Conservation (phyloP, 2,888 invertebrate species). For the Athalia circularis region DNA sequence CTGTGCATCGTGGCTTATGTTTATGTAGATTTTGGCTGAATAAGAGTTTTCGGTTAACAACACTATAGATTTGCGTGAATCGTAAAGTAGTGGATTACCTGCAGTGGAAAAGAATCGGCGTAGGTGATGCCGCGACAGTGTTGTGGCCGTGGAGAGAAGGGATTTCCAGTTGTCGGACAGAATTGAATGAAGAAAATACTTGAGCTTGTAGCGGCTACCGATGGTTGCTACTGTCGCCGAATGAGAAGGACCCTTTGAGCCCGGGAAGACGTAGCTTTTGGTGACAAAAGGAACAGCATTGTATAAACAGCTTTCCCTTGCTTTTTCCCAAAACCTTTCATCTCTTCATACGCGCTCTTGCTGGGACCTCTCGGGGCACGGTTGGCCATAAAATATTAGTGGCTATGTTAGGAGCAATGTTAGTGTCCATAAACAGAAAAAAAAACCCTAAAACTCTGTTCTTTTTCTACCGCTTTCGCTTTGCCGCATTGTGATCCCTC, state of each 20-base stretch:
- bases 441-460: neutral
- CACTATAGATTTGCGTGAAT: too few relatives aligned
- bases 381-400: conserved; percentile 44
- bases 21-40: too few relatives aligned
- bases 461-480: conserved; percentile 19
- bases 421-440: conserved; percentile 32
- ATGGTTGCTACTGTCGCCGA: neutral
- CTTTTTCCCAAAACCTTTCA: conserved; percentile 36
- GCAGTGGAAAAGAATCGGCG: too few relatives aligned
- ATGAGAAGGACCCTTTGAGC: conserved; percentile 31
- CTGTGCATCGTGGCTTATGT: too few relatives aligned
- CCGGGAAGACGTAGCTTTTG: conserved; percentile 21
- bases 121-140: too few relatives aligned
- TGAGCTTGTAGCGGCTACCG: neutral
- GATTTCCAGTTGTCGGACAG: neutral
- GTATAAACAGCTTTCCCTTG: conserved; percentile 38
- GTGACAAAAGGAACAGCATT: conserved; percentile 33
- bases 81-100: too few relatives aligned
- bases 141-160: too few relatives aligned
- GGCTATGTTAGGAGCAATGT: conserved; percentile 38
- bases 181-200: conserved; percentile 34
- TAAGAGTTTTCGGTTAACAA: too few relatives aligned
- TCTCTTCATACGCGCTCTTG: conserved; percentile 35
- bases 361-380: neutral
- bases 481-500: conserved; percentile 22